A percentile compares a stretch with the other conserved stretches of the same genome.
Conservation (phyloP, 2,888 invertebrate species). For the Tortricodes alternella region DNA sequence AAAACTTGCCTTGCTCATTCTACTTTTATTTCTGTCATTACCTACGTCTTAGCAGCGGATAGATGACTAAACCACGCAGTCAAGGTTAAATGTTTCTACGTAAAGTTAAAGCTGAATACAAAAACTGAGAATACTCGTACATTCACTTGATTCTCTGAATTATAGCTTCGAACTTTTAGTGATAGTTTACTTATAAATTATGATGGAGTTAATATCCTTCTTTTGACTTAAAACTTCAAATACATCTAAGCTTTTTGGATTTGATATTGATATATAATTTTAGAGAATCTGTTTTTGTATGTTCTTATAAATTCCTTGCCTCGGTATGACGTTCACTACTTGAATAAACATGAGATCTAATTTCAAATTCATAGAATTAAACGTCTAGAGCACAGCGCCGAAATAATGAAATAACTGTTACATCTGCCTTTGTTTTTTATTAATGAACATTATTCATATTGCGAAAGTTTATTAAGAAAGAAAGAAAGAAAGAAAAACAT, state of each 20-base stretch:
- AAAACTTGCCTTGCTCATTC: too few relatives aligned
- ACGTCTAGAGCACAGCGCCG: slow-evolving; percentile 13
- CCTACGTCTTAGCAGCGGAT: too few relatives aligned
- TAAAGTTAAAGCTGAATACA: too few relatives aligned
- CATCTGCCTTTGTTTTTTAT: neutral
- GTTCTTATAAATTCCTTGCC: neutral
- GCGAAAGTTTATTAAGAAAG: slow-evolving; percentile 55
- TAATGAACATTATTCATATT: slow-evolving; percentile 43
- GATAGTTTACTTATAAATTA: neutral
- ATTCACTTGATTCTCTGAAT: neutral
- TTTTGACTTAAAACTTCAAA: too few relatives aligned
- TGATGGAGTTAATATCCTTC: too few relatives aligned
- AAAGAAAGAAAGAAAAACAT: too few relatives aligned
- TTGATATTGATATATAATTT: neutral
- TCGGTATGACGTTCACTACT: slow-evolving; percentile 9
- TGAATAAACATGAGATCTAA: slow-evolving; percentile 35
- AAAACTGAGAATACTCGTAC: too few relatives aligned
- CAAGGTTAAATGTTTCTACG: neutral
- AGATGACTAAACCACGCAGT: slow-evolving; percentile 14
- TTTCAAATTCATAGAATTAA: slow-evolving; percentile 30
- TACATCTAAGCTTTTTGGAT: neutral
- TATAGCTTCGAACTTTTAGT: neutral
- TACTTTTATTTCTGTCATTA: too few relatives aligned
- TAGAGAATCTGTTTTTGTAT: neutral
- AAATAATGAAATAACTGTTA: slow-evolving; percentile 25